Evolutionary conservation across 2,113 vertebrate genomes (phyloP).

Genomic region (Gallinago jamesoni): DNA sequence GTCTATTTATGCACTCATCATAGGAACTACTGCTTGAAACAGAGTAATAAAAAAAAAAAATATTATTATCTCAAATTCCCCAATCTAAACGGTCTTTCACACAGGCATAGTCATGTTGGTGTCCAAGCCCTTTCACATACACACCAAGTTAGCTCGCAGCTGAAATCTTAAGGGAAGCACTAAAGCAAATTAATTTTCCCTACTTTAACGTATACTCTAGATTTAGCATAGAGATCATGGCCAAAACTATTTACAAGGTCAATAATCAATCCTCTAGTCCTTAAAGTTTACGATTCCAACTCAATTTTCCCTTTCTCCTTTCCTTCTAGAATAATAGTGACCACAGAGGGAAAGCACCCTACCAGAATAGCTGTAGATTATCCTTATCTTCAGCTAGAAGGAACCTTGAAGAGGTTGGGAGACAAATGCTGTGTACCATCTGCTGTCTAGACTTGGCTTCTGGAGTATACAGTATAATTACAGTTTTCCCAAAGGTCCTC

Average conservation of each 20-base stretch:
- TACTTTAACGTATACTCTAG: not conserved
- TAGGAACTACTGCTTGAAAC: not conserved
- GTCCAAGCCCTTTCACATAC: not conserved
- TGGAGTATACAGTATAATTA: constrained; percentile 7
- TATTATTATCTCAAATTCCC: not conserved
- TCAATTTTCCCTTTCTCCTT: not conserved
- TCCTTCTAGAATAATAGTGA: not conserved
- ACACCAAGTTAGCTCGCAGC: not conserved
- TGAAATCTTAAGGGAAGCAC: not conserved
- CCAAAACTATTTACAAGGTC: not conserved
- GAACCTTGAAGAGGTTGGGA: constrained; percentile 3
- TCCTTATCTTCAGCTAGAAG: constrained; percentile 29
- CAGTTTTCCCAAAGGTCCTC: constrained; percentile 26
- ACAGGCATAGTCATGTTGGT: not conserved
- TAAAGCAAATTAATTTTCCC: not conserved
- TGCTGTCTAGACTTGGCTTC: constrained; percentile 57
- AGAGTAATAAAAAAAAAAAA: not conserved
- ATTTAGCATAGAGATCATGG: not conserved
- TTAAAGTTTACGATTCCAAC: not conserved
- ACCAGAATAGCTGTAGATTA: not conserved
- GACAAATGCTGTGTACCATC: constrained; percentile 38
- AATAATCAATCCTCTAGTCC: not conserved
- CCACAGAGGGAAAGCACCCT: not conserved
- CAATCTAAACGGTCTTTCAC: not conserved
- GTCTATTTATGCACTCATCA: not conserved